A percentile compares a stretch with the other conserved stretches of the same genome.
phyloP scores from a whole-genome alignment of 2,113 vertebrate genomes.

The Halichoerus grypus region DNA sequence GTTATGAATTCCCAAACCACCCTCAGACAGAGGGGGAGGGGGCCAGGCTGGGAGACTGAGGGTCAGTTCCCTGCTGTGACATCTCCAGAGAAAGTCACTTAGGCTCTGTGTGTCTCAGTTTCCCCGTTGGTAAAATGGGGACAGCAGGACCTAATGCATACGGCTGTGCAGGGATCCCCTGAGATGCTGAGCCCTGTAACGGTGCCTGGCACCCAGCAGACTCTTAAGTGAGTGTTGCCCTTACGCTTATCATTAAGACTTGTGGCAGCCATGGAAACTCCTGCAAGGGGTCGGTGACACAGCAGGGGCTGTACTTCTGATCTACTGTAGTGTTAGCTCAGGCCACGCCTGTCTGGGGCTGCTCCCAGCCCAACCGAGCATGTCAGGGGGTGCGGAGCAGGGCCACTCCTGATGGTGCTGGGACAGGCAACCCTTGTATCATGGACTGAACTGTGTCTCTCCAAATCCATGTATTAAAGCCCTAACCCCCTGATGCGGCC shows the following conservation, averaged over 20 bases:
- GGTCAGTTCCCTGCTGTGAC: not conserved
- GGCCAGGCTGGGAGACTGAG: not conserved
- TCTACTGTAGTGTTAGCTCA: not conserved
- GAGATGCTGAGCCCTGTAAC: rapidly evolving
- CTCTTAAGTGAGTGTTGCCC: too few species aligned
- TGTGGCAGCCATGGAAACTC: not conserved
- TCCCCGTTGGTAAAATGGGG: not conserved
- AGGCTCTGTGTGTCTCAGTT: not conserved
- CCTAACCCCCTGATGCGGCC: not conserved
- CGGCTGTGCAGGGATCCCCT: too few species aligned
- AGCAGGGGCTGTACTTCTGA: not conserved
- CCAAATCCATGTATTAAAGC: rapidly evolving
- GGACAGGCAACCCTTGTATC: not conserved
- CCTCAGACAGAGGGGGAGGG: not conserved
- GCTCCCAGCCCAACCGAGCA: not conserved
- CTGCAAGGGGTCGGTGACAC: not conserved
- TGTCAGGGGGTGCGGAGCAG: not conserved
- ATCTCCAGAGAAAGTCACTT: not conserved
- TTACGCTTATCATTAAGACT: not conserved
- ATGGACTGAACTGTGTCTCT: not conserved
- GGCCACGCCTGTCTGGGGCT: not conserved
- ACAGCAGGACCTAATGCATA: rapidly evolving
- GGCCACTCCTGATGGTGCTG: not conserved
- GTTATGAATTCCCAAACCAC: not conserved
- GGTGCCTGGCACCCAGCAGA: not conserved